Evolutionary conservation across 1,140 invertebrate genomes (phyloP), one percentile per base, ranked within the genome.

Genomic region (Melitaea cinxia): DNA sequence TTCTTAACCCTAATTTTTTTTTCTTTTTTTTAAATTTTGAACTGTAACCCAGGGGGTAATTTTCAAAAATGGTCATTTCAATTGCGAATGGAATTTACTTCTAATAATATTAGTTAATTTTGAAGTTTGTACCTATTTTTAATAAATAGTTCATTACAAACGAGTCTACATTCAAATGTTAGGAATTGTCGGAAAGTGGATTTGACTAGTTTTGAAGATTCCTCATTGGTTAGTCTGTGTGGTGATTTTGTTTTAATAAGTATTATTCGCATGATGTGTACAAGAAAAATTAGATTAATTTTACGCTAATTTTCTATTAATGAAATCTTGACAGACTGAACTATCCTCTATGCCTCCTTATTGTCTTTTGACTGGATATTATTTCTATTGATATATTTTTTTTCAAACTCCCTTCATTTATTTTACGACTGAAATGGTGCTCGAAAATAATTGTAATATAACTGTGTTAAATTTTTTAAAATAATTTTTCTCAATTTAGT

Each of bases 381-480:
- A 52, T 23, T 33, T 33, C 7, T 19, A 30, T 6, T 9, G n/a
- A n/a, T 12, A 57, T 49, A 47, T 54, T 68, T 63, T 64, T 63
- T 69, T 69, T 61, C 61, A 69, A 69, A 55, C 55, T 59, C 19
- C 55, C 39, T 55, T 49, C 30, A 28, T 39, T 64, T 57, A 39
- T 39, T n/a, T 0, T 33, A 28, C 15, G 15, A 53, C 7, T 37
- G 4, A 37, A 54, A 35, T 9, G 24, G 39, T 47, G 37, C 24
- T 58, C 23, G 23, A 49, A 24, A 24, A 49, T 21, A 21, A 35
- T 50, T 59, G 49, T 37, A 24, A 49, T 6, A 14, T 24, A 60
- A 42, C 14, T 60, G 28, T 37, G 49, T 61, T 61, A 9, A 58
- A 28, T 30, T n/a, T n/a, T n/a, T n/a, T 15, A 52, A 52, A n/a